Evolutionary conservation across 2,888 invertebrate genomes (phyloP).

Genomic region (Germaria angustata): DNA sequence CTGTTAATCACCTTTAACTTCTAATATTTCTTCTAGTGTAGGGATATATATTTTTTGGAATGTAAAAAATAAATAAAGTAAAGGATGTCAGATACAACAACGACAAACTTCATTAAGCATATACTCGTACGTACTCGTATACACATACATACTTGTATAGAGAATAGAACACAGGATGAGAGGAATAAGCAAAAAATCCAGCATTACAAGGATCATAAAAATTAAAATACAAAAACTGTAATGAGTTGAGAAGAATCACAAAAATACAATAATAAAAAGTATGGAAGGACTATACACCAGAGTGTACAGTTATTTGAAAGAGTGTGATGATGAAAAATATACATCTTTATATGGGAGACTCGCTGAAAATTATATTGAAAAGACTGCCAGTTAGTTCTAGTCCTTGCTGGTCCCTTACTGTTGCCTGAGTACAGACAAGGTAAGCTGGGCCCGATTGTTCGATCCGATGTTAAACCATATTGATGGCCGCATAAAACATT

Average conservation of each 20-base stretch:
- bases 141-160: neutral
- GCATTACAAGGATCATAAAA: constrained; percentile 15
- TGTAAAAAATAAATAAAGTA: too few species aligned
- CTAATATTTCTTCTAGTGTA: too few species aligned
- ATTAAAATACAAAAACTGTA: constrained; percentile 39
- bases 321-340: neutral
- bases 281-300: neutral
- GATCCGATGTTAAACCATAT: too few species aligned
- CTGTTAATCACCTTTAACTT: too few species aligned
- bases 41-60: too few species aligned
- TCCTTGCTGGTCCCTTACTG: too few species aligned
- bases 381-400: too few species aligned
- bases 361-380: neutral
- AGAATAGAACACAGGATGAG: constrained; percentile 17
- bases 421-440: too few species aligned
- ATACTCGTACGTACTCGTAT: neutral
- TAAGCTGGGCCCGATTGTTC: too few species aligned
- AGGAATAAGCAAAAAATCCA: neutral
- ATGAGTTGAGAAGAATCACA: constrained; percentile 39
- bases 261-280: constrained; percentile 27
- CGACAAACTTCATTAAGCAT: neutral
- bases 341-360: neutral
- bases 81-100: neutral
- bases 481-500: too few species aligned
- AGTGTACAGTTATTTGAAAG: neutral